Evolutionary conservation across 2,797 vertebrate genomes (phyloP).

Genomic region (Erpetoichthys calabaricus): DNA sequence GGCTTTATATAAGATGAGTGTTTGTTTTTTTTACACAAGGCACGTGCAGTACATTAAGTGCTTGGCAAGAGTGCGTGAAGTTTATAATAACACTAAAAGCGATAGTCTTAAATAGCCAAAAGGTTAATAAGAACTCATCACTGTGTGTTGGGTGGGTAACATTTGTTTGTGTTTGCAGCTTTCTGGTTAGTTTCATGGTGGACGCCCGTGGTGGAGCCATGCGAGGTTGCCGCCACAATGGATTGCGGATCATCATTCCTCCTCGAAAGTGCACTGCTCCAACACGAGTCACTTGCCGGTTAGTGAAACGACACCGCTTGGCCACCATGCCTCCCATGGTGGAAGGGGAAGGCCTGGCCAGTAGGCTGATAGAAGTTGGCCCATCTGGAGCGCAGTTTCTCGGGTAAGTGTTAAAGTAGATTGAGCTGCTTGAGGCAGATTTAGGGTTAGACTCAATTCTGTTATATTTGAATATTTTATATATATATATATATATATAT

Average conservation of each 20-base stretch:
- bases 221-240: constrained; percentile 89
- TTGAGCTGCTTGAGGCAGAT: constrained; percentile 8
- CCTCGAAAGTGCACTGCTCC: constrained; percentile 90
- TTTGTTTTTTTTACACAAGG: no score
- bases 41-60: no score
- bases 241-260: constrained; percentile 86
- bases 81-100: no score
- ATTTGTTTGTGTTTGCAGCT: constrained; percentile 47
- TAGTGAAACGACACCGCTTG: constrained; percentile 89
- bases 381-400: constrained; percentile 95
- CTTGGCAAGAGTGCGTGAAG: no score
- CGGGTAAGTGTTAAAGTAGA: constrained; percentile 63
- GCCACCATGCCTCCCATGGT: constrained; percentile 95
- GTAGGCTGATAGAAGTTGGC: constrained; percentile 87
- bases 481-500: no score
- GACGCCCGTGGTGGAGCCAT: constrained; percentile 93
- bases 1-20: no score
- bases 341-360: constrained; percentile 86
- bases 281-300: constrained; percentile 82
- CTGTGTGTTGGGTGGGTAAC: neutral
- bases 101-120: no score
- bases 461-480: no score
- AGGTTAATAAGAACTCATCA: no score
- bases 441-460: neutral
- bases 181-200: constrained; percentile 98